phyloP scores from a whole-genome alignment of 2,797 vertebrate species.

The Neosilurus mollespiculum region DNA sequence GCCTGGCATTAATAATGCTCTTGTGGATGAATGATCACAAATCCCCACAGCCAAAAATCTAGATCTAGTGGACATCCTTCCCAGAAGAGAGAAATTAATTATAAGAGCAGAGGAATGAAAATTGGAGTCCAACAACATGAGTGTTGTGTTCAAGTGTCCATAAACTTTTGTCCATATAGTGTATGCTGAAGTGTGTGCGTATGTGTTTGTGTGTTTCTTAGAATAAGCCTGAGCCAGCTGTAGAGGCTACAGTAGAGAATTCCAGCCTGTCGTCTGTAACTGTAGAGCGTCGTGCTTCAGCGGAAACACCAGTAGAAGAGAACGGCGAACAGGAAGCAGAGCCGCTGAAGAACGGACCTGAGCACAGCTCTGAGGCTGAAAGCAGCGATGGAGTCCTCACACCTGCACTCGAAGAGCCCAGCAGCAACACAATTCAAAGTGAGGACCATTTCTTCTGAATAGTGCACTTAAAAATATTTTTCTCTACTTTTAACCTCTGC shows the following conservation, averaged over 20 bases:
- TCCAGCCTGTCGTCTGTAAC: slow-evolving; percentile 63
- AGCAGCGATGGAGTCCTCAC: slow-evolving; percentile 72
- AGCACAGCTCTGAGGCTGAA: slow-evolving; percentile 82
- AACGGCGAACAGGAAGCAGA: slow-evolving; percentile 84
- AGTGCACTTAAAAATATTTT: neutral
- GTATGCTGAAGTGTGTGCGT: neutral
- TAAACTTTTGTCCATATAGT: no score
- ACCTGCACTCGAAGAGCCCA: slow-evolving; percentile 72
- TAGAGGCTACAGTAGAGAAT: slow-evolving; percentile 31
- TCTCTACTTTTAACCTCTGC: neutral
- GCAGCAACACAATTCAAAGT: slow-evolving; percentile 66
- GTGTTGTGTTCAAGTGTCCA: no score
- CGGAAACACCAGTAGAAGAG: slow-evolving; percentile 72
- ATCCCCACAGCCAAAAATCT: no score
- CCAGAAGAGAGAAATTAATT: no score
- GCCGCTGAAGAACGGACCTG: slow-evolving; percentile 86
- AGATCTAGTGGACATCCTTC: no score
- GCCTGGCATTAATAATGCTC: no score
- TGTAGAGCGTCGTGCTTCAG: slow-evolving; percentile 66
- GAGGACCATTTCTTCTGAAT: slow-evolving; percentile 17
- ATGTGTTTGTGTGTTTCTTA: slow-evolving; percentile 55
- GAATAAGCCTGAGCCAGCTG: slow-evolving; percentile 64
- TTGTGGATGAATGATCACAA: no score
- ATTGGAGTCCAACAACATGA: no score
- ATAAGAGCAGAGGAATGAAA: no score